Conservation (phyloP, 2,113 vertebrate genomes). For the Electrona antarctica region DNA sequence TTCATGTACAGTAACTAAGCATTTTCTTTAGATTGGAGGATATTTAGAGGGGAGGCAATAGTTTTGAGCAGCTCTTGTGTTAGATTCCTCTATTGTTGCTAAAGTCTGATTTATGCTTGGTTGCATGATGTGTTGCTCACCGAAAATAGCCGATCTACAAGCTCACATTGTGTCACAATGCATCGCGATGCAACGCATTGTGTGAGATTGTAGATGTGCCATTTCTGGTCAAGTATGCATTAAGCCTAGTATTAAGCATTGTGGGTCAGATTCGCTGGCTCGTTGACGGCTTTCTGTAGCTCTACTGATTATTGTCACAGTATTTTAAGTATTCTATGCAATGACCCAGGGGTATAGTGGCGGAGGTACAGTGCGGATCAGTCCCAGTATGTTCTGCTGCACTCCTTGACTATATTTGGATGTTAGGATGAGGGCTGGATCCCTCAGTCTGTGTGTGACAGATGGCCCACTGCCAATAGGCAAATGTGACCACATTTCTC, state of each 20-base stretch:
- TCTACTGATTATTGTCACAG: neutral
- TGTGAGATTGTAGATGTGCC: no score
- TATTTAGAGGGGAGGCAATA: neutral
- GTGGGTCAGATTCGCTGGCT: neutral
- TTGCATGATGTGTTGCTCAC: no score
- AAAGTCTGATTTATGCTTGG: no score
- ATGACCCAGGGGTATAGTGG: slow-evolving; percentile 38
- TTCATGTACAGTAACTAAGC: neutral
- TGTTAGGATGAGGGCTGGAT: slow-evolving; percentile 72
- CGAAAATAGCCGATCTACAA: no score
- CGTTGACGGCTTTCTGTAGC: neutral
- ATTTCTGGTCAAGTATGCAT: no score
- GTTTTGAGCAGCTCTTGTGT: neutral
- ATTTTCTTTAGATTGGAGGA: neutral
- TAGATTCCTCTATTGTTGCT: neutral
- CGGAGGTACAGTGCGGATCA: slow-evolving; percentile 49
- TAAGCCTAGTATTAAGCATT: neutral
- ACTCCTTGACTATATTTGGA: slow-evolving; percentile 82
- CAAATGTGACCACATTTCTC: slow-evolving; percentile 67
- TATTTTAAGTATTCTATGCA: slow-evolving; percentile 29
- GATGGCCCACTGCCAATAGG: slow-evolving; percentile 75
- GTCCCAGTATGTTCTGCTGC: slow-evolving; percentile 57
- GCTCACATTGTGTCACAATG: neutral
- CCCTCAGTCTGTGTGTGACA: slow-evolving; percentile 74
- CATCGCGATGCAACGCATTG: no score